Evolutionary conservation across 2,888 invertebrate genomes (phyloP).

Genomic region (Andricus quercusramuli): DNA sequence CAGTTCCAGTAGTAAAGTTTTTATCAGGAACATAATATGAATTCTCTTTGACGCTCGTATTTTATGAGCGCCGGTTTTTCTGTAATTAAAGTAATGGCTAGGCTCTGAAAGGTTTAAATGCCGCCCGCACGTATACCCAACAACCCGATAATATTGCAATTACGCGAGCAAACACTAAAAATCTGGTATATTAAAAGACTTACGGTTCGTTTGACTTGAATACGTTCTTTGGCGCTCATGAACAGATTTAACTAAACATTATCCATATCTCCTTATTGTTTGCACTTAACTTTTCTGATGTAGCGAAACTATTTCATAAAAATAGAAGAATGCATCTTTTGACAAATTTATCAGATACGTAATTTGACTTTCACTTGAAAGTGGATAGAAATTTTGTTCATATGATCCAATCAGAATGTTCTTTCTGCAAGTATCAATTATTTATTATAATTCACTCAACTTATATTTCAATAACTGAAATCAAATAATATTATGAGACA

Average conservation of each 20-base stretch:
- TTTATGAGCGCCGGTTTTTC: constrained; percentile 48
- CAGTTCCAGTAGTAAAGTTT: constrained; percentile 49
- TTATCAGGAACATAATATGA: constrained; percentile 25
- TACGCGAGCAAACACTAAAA: constrained; percentile 65
- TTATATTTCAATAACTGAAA: too few species aligned
- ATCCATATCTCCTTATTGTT: too few species aligned
- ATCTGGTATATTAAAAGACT: constrained; percentile 68
- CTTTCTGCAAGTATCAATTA: neutral
- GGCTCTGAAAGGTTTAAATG: constrained; percentile 59
- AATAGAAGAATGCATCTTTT: neutral
- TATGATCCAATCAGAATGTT: constrained; percentile 10
- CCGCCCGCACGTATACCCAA: constrained; percentile 59
- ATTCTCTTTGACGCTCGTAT: neutral
- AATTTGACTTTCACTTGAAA: neutral
- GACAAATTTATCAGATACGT: constrained; percentile 2
- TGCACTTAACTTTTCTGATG: too few species aligned
- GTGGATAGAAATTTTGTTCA: neutral
- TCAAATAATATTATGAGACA: too few species aligned
- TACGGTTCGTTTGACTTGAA: constrained; percentile 50
- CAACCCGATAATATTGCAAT: constrained; percentile 67
- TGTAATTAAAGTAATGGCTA: constrained; percentile 72
- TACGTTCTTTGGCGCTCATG: too few species aligned
- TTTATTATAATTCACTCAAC: too few species aligned
- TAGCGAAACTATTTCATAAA: too few species aligned
- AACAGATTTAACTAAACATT: too few species aligned